Base-by-base conservation (phyloP, 2,888 invertebrate species). In the Drosophila paramelanica region DNA sequence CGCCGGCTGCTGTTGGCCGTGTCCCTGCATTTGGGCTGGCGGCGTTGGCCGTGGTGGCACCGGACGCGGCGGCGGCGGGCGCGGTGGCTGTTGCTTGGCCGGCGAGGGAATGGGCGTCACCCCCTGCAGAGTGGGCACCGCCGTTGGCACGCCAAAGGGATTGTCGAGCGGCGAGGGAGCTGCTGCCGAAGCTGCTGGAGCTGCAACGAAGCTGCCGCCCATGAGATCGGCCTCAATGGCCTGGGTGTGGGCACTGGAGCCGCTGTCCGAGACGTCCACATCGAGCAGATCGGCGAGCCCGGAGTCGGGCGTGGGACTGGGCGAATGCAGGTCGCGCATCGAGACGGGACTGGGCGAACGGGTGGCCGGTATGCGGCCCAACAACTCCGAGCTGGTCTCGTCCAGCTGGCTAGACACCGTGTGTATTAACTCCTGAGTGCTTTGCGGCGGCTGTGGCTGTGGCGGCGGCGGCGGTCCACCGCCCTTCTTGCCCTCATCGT, bases 371-470 rank as follows among this genome's bases (percentile, higher is more conserved):
- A 97, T 94, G 67, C 97, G 95, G 79, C 97, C 96, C 60, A 97
- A 92, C 56, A 98, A 93, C 89, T 97, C 96, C 4, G 96, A 96
- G 81, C 97, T 97, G 0, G 97, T 96, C 52, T 96, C 96, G 89
- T 98, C 97, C 95, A 97, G 95, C 60, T 96, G 97, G 2, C 96
- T 97, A 39, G 97, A 97, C 1, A 97, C 97, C 36, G 96, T 96
- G 77, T 96, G 94, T 50, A 97, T 95, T 23, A 98, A 93, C 89
- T 97, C 96, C 93, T 97, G 96, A 0, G 97, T 97, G 60, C 85
- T 82, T 91, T 96, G 96, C 5, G 95, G 95, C 14, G 95, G 94
- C 41, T 94, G 94, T 13, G 94, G 93, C 38, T 93, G 93, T 6
- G 94, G 93, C 42, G 93, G 94, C 27, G 93, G 93, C 58, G 90